These are phyloP conservation scores for Drosophila burlai DNA, from an alignment of 1,140 invertebrate genomes.

Conservation along the genomic window DNA sequence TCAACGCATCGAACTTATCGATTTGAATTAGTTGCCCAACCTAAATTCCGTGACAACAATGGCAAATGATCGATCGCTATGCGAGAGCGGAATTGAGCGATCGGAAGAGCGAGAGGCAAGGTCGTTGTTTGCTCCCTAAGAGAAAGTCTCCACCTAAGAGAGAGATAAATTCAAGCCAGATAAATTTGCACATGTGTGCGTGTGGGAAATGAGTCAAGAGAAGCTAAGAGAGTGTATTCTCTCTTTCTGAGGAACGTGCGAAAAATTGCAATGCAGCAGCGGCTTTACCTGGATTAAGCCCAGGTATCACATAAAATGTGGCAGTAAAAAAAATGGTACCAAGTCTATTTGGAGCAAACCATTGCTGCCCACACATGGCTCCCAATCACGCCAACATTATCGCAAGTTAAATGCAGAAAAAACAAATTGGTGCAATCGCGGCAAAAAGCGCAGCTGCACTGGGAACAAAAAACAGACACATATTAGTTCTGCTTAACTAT, in stretches of 20 bases:
- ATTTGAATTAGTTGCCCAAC: slow-evolving; percentile 57
- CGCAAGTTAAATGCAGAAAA: slow-evolving; percentile 27
- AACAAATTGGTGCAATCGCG: slow-evolving; percentile 35
- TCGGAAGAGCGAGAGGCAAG: slow-evolving; percentile 52
- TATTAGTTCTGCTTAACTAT: not conserved
- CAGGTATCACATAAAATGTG: slow-evolving; percentile 45
- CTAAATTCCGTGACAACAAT: slow-evolving; percentile 80
- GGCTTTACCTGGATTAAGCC: slow-evolving; percentile 26
- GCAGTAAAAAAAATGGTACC: slow-evolving; percentile 38
- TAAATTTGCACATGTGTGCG: slow-evolving; percentile 18
- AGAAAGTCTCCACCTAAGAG: slow-evolving; percentile 29
- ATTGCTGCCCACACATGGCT: slow-evolving; percentile 19
- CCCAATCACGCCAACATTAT: slow-evolving; percentile 38
- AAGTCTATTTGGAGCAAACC: slow-evolving; percentile 38
- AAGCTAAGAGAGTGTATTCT: slow-evolving; percentile 4
- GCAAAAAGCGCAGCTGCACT: slow-evolving; percentile 17
- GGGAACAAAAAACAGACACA: slow-evolving; percentile 11
- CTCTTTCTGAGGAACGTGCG: slow-evolving; percentile 57
- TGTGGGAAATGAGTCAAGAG: not conserved
- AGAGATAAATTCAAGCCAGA: slow-evolving; percentile 17
- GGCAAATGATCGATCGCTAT: slow-evolving; percentile 66
- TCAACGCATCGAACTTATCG: slow-evolving; percentile 59
- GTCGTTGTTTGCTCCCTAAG: slow-evolving; percentile 55
- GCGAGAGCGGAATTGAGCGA: slow-evolving; percentile 7
- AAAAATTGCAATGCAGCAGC: slow-evolving; percentile 67